phyloP scores from a whole-genome alignment of 2,888 invertebrate genomes.

The Torymus tubicola region DNA sequence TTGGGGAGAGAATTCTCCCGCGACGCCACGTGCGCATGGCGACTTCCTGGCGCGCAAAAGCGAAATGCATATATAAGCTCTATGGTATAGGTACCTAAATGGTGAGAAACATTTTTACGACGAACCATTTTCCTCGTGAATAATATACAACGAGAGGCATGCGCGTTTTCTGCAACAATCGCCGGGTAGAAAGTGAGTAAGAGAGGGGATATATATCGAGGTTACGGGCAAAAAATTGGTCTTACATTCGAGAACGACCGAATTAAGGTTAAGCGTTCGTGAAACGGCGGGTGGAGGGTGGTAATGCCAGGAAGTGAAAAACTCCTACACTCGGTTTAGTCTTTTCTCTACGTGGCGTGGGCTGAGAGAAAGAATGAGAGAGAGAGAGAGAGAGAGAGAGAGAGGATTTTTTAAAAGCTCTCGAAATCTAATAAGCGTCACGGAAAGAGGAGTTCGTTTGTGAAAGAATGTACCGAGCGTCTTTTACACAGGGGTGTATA shows the following conservation, averaged over 20 bases:
- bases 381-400: too few relatives aligned
- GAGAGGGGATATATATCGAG: not conserved
- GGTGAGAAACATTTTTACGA: too few relatives aligned
- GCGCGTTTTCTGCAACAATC: too few relatives aligned
- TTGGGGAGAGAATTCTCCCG: too few relatives aligned
- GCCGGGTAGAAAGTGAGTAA: too few relatives aligned
- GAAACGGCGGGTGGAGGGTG: not conserved
- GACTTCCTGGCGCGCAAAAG: too few relatives aligned
- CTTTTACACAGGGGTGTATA: too few relatives aligned
- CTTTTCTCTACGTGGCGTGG: constrained; percentile 1
- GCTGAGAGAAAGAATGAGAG: not conserved
- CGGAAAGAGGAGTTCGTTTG: constrained; percentile 10
- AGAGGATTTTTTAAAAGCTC: constrained; percentile 44
- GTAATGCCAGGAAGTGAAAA: constrained; percentile 19
- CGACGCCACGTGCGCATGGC: too few relatives aligned
- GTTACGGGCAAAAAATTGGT: constrained; percentile 25
- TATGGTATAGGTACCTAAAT: too few relatives aligned
- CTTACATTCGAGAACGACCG: constrained; percentile 3
- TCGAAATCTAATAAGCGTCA: constrained; percentile 43
- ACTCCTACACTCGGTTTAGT: constrained; percentile 20
- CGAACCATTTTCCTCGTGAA: too few relatives aligned
- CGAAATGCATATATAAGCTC: too few relatives aligned
- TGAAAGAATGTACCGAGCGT: not conserved
- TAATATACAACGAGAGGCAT: too few relatives aligned
- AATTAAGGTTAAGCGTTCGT: constrained; percentile 40